Evolutionary conservation across 2,888 invertebrate genomes (phyloP), one percentile per base, ranked within the genome.

Genomic region (Linhomoeus sp.): DNA sequence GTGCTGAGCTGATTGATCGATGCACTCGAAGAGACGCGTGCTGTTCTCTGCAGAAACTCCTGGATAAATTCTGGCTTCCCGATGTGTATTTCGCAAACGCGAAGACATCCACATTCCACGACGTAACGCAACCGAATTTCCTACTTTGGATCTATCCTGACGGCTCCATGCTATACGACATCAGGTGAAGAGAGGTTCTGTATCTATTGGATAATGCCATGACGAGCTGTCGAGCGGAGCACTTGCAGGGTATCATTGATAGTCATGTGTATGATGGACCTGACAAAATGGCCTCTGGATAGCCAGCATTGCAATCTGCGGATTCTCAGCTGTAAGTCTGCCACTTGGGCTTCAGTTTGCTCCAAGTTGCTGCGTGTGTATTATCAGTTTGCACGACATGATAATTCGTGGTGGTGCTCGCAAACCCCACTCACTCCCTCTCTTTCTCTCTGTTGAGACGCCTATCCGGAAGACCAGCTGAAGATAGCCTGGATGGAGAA

Each of bases 251-350:
- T 71, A 47, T 70, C 69, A 52, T 56, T 70, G 42, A 67, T 66
- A 2, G 71, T 71, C 55, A 69, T 70, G 5, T 71, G 71, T 51
- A 71, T 71, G 71, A 71, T 71, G 71, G 70, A 71, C 50, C 61
- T 71, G 15, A 35, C 33, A 36, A 44, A 38, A 17, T 70, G 68
- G 49, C 70, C 71, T 0, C 55, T 71, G 43, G 71, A 71, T 53
- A 65, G 62, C 2, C 70, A 71, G 54, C 61, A 67, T 9, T 70
- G 70, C 57, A 68, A 68, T 3, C 67, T 71, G 63, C 67, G 70
- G 54, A 68, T 70, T 22, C 67, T 70, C 9, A 69, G 69, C 50
- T 70, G 70, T 70, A 59, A 68, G 69, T 66, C 3, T 37, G n/a
- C 22, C 12, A 9, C 22, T 35, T 33, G 33, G 9, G 33, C 33